Evolutionary conservation across 2,888 invertebrate species (phyloP).

Genomic region (Ectemnius lituratus): DNA sequence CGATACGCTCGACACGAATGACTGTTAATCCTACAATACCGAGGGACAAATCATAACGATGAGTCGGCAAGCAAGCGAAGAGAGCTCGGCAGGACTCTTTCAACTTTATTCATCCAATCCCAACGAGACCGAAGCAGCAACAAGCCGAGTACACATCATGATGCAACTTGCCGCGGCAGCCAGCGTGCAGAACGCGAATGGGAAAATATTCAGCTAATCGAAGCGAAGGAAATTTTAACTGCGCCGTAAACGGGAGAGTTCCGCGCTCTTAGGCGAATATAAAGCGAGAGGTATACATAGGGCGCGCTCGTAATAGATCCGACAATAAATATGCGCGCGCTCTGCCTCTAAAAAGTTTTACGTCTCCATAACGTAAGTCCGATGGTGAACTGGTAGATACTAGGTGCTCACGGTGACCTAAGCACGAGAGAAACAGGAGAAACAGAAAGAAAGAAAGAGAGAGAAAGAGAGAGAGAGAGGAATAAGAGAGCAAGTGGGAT

Average conservation of each 20-base stretch:
- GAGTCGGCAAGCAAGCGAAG: no score
- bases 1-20: no score
- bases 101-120: background rate
- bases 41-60: no score
- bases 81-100: background rate
- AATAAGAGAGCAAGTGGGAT: no score
- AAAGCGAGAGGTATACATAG: constrained; percentile 10
- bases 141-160: no score
- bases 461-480: background rate
- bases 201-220: background rate
- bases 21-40: no score
- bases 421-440: no score
- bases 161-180: background rate
- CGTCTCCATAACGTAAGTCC: constrained; percentile 50
- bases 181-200: background rate
- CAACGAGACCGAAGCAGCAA: no score
- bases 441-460: no score
- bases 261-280: constrained; percentile 15
- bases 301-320: constrained; percentile 27
- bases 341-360: constrained; percentile 51
- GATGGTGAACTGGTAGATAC: constrained; percentile 21
- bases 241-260: constrained; percentile 33
- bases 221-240: constrained; percentile 39
- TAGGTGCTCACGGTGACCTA: no score
- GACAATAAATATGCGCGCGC: constrained; percentile 55